These are phyloP conservation scores for Turdus rufiventris DNA, from an alignment of 2,113 vertebrate species.

Conservation along the genomic window DNA sequence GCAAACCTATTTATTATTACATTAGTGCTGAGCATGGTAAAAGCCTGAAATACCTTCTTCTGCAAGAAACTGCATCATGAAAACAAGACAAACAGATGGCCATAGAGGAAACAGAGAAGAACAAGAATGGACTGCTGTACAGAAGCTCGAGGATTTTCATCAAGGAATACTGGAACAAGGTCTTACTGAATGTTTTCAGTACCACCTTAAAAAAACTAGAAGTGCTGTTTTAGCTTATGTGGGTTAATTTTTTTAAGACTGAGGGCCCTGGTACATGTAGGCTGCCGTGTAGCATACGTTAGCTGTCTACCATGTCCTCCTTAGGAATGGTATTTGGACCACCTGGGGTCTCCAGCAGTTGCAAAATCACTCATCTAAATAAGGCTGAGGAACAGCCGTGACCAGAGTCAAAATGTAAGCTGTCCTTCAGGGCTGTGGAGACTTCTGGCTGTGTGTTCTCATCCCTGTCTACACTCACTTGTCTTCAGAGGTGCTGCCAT, in stretches of 20 bases:
- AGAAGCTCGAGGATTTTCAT: not conserved
- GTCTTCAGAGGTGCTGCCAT: not conserved
- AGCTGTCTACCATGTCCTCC: not conserved
- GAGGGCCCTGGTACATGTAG: not conserved
- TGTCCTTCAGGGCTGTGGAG: not conserved
- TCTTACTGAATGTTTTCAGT: not conserved
- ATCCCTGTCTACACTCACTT: fast-evolving
- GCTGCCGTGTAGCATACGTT: fast-evolving
- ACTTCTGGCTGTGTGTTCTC: not conserved
- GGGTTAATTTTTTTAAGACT: not conserved
- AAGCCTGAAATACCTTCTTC: not conserved
- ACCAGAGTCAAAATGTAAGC: not conserved
- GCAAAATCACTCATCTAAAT: not conserved
- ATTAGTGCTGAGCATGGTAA: not conserved
- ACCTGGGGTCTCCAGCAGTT: not conserved
- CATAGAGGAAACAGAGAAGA: not conserved
- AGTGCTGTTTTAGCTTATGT: not conserved
- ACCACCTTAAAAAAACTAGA: not conserved
- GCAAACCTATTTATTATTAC: not conserved
- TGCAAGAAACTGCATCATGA: not conserved
- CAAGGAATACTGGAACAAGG: not conserved
- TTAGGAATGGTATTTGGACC: not conserved
- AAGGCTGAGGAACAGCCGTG: not conserved
- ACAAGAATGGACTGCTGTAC: not conserved
- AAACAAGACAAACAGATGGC: not conserved